Evolutionary conservation across 2,797 vertebrate genomes (phyloP).

Genomic region (Salarias fasciatus): DNA sequence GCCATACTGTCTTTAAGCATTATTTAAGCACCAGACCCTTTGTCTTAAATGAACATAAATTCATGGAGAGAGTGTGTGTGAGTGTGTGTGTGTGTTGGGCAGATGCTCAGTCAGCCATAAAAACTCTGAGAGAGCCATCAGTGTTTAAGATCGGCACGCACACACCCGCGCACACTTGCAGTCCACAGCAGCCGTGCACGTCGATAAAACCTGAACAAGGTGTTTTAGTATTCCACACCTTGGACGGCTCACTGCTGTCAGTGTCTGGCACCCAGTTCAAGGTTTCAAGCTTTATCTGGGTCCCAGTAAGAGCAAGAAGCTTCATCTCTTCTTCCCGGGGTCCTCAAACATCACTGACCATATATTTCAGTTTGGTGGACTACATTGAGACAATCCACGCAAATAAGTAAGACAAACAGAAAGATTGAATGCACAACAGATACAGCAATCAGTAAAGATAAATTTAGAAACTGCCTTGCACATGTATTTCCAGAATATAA

Average conservation of each 20-base stretch:
- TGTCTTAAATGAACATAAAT: slow-evolving; percentile 41
- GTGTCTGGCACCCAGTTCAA: slow-evolving; percentile 10
- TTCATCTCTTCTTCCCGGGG: too few relatives aligned
- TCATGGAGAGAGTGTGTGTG: slow-evolving; percentile 5
- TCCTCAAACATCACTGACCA: too few relatives aligned
- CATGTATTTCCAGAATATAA: too few relatives aligned
- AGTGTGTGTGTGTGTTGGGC: neutral
- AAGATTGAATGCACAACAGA: too few relatives aligned
- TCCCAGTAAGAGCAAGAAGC: too few relatives aligned
- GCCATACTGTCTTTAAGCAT: slow-evolving; percentile 30
- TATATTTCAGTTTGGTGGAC: too few relatives aligned
- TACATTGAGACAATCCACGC: too few relatives aligned
- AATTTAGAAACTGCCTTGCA: too few relatives aligned
- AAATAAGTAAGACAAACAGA: too few relatives aligned
- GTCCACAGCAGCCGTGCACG: slow-evolving; percentile 1
- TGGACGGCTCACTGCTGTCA: slow-evolving; percentile 7
- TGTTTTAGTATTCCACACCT: slow-evolving; percentile 48
- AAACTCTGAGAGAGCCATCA: slow-evolving; percentile 37
- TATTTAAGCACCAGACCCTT: slow-evolving; percentile 34
- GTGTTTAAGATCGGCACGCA: slow-evolving; percentile 18
- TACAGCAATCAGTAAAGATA: too few relatives aligned
- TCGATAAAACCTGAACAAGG: slow-evolving; percentile 39
- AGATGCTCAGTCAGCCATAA: slow-evolving; percentile 42
- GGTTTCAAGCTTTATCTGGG: too few relatives aligned
- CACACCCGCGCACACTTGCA: slow-evolving; percentile 13